A percentile compares a stretch with the other conserved stretches of the same genome.
phyloP scores from a whole-genome alignment of 1,140 invertebrate species.

The Drosophila fuyamai region DNA sequence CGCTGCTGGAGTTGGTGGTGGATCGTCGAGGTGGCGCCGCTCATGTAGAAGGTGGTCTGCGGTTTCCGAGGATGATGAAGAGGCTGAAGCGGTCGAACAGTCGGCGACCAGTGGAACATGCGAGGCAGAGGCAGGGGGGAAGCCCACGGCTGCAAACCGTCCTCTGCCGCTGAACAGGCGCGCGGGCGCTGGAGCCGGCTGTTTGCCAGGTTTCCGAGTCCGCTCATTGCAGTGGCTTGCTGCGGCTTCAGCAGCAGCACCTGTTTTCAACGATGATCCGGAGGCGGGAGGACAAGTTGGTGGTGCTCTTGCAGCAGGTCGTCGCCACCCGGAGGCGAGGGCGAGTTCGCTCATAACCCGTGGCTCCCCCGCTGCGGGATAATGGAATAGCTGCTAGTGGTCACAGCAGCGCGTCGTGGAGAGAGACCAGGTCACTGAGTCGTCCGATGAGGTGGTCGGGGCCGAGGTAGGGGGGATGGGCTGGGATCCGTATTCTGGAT shows the following conservation, averaged over 20 bases:
- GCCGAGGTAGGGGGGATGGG: too few relatives aligned
- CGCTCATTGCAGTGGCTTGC: too few relatives aligned
- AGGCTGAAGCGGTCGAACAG: constrained; percentile 78
- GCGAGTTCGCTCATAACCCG: constrained; percentile 78
- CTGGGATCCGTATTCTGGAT: too few relatives aligned
- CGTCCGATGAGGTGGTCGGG: constrained; percentile 78
- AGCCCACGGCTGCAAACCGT: constrained; percentile 26
- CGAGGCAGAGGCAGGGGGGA: constrained; percentile 59
- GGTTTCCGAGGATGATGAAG: constrained; percentile 73
- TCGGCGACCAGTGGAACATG: constrained; percentile 74
- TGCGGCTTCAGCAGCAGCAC: constrained; percentile 61
- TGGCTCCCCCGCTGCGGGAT: constrained; percentile 76
- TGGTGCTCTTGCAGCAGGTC: constrained; percentile 79
- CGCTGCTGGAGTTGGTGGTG: constrained; percentile 45
- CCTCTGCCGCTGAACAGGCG: constrained; percentile 45
- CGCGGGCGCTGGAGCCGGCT: constrained; percentile 68
- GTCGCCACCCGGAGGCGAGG: constrained; percentile 74
- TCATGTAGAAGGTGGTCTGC: constrained; percentile 77
- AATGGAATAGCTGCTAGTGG: too few relatives aligned
- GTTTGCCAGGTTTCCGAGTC: constrained; percentile 50
- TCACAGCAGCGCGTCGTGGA: constrained; percentile 79
- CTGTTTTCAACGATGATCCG: constrained; percentile 40
- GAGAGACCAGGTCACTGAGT: constrained; percentile 78
- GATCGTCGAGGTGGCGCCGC: constrained; percentile 55
- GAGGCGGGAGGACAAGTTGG: constrained; percentile 63